Percentiles rank a stretch among this genome's conserved stretches.
phyloP scores from a whole-genome alignment of 2,797 vertebrate genomes.

The Octomys mimax region DNA sequence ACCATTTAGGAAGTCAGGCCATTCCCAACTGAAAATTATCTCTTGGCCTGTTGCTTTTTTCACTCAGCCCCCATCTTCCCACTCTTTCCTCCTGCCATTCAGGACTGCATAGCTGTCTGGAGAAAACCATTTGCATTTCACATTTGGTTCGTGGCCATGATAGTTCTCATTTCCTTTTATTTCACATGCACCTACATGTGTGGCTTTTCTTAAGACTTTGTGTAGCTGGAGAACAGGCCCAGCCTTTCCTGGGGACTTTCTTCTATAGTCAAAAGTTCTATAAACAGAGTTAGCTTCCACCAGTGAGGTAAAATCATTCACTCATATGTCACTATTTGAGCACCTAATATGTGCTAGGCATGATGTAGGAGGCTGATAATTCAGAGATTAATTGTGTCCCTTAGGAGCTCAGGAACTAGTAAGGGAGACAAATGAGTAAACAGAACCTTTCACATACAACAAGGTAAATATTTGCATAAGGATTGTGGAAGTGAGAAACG shows the following conservation, averaged over 20 bases:
- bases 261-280: not conserved
- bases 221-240: not conserved
- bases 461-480: not conserved
- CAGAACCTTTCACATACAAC: not conserved
- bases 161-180: slow-evolving; percentile 85
- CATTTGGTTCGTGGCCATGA: slow-evolving; percentile 80
- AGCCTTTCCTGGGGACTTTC: not conserved
- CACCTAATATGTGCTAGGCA: not conserved
- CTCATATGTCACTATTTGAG: not conserved
- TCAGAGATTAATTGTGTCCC: not conserved
- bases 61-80: slow-evolving; percentile 66
- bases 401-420: slow-evolving; percentile 7
- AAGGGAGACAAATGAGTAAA: not conserved
- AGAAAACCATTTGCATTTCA: slow-evolving; percentile 84
- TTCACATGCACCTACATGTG: slow-evolving; percentile 71
- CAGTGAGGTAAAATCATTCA: not conserved
- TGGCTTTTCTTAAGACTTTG: not conserved
- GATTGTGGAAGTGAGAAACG: not conserved
- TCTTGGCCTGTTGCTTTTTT: slow-evolving; percentile 62
- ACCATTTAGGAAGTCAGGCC: slow-evolving; percentile 52
- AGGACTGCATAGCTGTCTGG: slow-evolving; percentile 27
- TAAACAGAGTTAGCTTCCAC: not conserved
- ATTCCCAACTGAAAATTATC: slow-evolving; percentile 60
- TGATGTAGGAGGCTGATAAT: not conserved
- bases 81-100: slow-evolving; percentile 59